Evolutionary conservation across 2,113 vertebrate genomes (phyloP), one percentile per base, ranked within the genome.

Genomic region (Lampris megalopsis): DNA sequence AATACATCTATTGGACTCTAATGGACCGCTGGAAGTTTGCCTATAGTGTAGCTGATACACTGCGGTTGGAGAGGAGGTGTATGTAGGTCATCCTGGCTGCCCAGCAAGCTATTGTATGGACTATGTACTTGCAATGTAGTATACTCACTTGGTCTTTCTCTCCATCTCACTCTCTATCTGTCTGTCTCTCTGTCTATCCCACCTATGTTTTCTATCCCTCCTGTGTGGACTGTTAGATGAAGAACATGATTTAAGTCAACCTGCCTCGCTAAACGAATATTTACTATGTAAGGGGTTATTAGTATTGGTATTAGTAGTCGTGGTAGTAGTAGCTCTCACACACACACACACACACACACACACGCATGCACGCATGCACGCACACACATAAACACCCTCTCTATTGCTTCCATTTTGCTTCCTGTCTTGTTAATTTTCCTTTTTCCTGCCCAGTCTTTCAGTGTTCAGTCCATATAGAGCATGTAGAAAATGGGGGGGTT

Each of bases 271-370:
- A 45, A 45, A 45, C 7, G 7, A 45, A 1, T 5, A 7, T 45
- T 4, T 45, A 45, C 7, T 45, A 45, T 45, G 24, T 24, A 24
- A 24, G 24, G 24, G 4, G 43, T 45, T 45, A 45, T 45, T 45
- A 45, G 4, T 45, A 7, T 7, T 45, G 43, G 4, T 1, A 5
- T 45, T 45, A 45, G 43, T 45, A 45, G 43, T 45, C 1, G 41
- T 62, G n/a, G 61, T 9, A 35, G 42, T 47, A 52, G 50, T 9
- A 9, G 11, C 24, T 24, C 24, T 0, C 35, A 59, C 57, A 38
- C 57, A 59, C 57, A 59, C 36, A 11, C 24, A 11, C 24, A 38
- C 57, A 59, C 57, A 59, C 57, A 59, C 57, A 38, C 57, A 38
- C 7, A 40, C 57, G 38, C 6, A 35, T 36, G 38, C 56, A 58